Percentiles rank a stretch among this genome's conserved stretches.
These are phyloP conservation scores for Leptestheria dahalacensis DNA, from an alignment of 1,140 invertebrate species.

Conservation along the genomic window DNA sequence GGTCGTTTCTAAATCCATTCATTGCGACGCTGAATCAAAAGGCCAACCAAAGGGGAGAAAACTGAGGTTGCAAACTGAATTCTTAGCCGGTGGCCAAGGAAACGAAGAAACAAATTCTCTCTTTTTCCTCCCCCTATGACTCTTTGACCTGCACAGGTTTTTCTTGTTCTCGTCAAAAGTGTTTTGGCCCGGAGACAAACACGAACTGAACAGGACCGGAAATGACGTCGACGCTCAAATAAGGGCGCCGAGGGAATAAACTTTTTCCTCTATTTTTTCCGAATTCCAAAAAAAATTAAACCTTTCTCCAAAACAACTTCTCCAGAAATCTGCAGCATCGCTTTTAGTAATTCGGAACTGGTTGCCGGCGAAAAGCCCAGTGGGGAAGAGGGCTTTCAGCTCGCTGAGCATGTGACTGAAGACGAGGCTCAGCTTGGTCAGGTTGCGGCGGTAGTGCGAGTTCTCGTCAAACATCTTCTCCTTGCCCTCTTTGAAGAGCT, in stretches of 20 bases:
- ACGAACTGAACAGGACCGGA: background rate
- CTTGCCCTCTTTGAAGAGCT: constrained; percentile 95
- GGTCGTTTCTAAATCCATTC: background rate
- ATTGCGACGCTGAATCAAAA: too few species aligned
- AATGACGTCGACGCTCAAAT: background rate
- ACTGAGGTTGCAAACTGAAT: too few species aligned
- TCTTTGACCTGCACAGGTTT: too few species aligned
- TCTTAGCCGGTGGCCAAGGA: too few species aligned
- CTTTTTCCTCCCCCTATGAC: background rate
- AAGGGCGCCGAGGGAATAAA: too few species aligned
- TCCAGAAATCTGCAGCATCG: constrained; percentile 98
- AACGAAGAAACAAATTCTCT: too few species aligned
- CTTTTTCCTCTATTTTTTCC: too few species aligned
- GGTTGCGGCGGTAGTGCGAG: constrained; percentile 83
- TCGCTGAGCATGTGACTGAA: constrained; percentile 99
- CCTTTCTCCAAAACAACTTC: constrained; percentile 88
- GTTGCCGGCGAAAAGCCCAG: constrained; percentile 86
- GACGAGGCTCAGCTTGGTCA: constrained; percentile 95
- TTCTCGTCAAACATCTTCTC: constrained; percentile 98
- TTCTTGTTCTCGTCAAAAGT: too few species aligned
- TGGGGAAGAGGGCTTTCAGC: constrained; percentile 93
- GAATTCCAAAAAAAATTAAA: too few species aligned
- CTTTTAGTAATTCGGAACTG: constrained; percentile 97
- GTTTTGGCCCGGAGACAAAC: background rate
- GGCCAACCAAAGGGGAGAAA: too few species aligned